phyloP scores from a whole-genome alignment of 2,888 invertebrate species.

The Drosophila paracracens region DNA sequence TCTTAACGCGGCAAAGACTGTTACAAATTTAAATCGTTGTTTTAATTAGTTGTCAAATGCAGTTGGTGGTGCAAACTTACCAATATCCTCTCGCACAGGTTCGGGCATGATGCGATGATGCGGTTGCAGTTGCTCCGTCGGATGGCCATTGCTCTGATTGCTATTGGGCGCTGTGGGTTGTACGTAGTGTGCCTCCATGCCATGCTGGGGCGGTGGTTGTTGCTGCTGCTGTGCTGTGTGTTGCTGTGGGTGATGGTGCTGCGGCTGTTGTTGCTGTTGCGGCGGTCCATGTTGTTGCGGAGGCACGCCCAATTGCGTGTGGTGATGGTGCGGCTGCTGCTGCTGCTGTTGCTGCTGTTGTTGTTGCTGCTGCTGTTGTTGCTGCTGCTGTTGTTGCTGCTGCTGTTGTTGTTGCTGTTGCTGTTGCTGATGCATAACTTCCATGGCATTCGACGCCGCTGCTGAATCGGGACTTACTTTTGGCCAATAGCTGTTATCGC shows the following conservation, averaged over 20 bases:
- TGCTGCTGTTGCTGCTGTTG: slow-evolving; percentile 70
- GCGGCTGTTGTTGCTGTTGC: slow-evolving; percentile 80
- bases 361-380: slow-evolving; percentile 82
- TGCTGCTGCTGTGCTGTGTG: slow-evolving; percentile 81
- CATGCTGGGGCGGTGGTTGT: slow-evolving; percentile 89
- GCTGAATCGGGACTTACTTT: slow-evolving; percentile 93
- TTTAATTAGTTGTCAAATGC: not conserved
- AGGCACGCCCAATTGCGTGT: slow-evolving; percentile 87
- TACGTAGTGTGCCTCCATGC: slow-evolving; percentile 83
- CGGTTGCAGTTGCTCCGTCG: slow-evolving; percentile 89
- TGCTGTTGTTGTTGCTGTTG: slow-evolving; percentile 86
- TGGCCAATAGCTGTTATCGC: slow-evolving; percentile 90
- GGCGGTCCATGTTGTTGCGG: slow-evolving; percentile 86
- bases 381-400: slow-evolving; percentile 87
- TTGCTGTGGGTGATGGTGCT: slow-evolving; percentile 85
- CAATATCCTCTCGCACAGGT: slow-evolving; percentile 85
- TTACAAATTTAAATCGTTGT: not conserved
- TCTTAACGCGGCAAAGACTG: not conserved
- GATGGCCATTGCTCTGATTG: slow-evolving; percentile 86
- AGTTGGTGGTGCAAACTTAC: slow-evolving; percentile 78
- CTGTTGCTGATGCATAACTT: slow-evolving; percentile 88
- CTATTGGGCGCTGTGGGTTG: slow-evolving; percentile 87
- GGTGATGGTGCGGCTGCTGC: slow-evolving; percentile 86
- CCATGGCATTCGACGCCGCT: slow-evolving; percentile 87
- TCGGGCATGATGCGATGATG: slow-evolving; percentile 87